phyloP scores from a whole-genome alignment of 2,113 vertebrate genomes.

The Dasyurus viverrinus region DNA sequence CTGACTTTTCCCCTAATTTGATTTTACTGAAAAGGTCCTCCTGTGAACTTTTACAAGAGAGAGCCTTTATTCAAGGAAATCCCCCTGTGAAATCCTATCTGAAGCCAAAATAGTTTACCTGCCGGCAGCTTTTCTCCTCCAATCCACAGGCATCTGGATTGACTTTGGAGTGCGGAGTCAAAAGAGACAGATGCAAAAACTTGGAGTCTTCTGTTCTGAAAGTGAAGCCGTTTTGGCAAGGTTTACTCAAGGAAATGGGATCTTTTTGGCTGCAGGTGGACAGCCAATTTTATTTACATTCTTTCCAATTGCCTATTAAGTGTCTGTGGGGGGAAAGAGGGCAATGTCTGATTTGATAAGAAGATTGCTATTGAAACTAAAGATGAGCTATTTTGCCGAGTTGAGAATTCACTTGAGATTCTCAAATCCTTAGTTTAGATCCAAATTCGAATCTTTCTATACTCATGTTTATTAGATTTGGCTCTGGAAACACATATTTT shows the following conservation, averaged over 20 bases:
- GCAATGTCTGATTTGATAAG: constrained; percentile 55
- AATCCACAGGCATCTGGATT: background rate
- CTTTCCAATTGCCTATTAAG: constrained; percentile 69
- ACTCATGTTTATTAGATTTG: constrained; percentile 58
- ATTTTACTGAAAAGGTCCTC: constrained; percentile 51
- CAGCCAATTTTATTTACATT: constrained; percentile 26
- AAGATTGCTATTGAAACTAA: constrained; percentile 58
- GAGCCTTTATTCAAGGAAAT: constrained; percentile 9
- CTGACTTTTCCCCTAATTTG: constrained; percentile 33
- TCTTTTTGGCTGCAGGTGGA: constrained; percentile 48
- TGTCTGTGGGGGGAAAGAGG: constrained; percentile 56
- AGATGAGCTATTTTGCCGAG: constrained; percentile 59
- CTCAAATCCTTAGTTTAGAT: constrained; percentile 63
- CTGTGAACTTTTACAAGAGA: constrained; percentile 28
- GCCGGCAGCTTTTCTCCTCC: background rate
- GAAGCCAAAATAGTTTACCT: constrained; percentile 7
- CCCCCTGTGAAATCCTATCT: constrained; percentile 12
- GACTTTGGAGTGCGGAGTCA: background rate
- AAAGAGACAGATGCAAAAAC: background rate
- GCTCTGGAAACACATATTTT: constrained; percentile 61
- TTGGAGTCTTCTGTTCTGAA: constrained; percentile 50
- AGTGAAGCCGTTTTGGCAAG: constrained; percentile 33
- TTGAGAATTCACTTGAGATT: constrained; percentile 56
- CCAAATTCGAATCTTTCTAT: constrained; percentile 59
- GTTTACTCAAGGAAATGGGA: constrained; percentile 8